Base-by-base conservation (phyloP, 2,113 vertebrate species). In the Grammomys dolichurus region DNA sequence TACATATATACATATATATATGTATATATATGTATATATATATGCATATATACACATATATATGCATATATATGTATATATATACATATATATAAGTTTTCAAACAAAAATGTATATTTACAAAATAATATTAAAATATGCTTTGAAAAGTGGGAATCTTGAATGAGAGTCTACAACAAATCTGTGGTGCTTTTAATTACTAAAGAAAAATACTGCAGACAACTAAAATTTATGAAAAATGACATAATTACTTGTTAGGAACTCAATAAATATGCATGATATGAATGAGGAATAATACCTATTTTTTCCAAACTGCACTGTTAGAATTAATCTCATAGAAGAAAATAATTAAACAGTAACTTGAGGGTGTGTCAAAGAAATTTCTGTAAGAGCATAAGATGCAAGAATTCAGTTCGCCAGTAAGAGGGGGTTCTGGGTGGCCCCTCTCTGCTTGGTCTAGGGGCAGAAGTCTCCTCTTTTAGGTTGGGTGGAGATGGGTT, bases 361-460 rank as follows among this genome's bases (percentile, higher is more conserved):
- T 87, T 48, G 3, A 80, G 33, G 72, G 72, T 40, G 58, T 87
- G 63, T 60, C 72, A 40, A 96, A 94, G n/a, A 95, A 65, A 96
- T 43, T 91, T 77, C 51, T 70, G 1, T 60, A 72, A 93, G 46
- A 13, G 56, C 17, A 90, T 93, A 90, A 85, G 36, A 78, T 51
- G 51, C 40, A 40, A 40, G 40, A 40, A 40, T 40, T 40, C 40
- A 40, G 40, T 40, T 40, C 40, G 40, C 40, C 40, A 40, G 40
- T 40, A 40, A 40, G 40, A 40, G 40, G 40, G 40, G 40, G 40
- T 40, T 40, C 40, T 40, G 40, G 40, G 40, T 40, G 40, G 40
- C 40, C 40, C 40, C 40, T 40, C 40, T 40, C 40, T 40, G 40
- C 40, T 40, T 40, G 40, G 40, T 40, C 40, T 40, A 40, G 40